Base-by-base conservation (phyloP, 2,888 invertebrate species). In the Coremacera marginata region DNA sequence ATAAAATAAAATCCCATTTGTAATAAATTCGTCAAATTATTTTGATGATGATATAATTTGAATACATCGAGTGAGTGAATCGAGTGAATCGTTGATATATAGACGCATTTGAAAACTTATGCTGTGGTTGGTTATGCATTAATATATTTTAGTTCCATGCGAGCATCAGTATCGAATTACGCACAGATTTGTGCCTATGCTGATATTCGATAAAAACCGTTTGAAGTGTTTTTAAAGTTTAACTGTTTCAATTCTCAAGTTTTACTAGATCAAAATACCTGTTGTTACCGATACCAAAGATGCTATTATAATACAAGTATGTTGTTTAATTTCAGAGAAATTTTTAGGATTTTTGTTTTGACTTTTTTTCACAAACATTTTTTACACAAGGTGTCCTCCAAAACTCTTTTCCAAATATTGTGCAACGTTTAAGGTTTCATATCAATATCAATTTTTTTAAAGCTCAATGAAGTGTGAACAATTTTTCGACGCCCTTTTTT, bases 11-110 rank as follows among this genome's bases (percentile, higher is more conserved):
- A 67, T 74, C 74, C 55, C 74, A 74, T 65, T 74, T 67, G 22
- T 22, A 34, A 37, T 55, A n/a, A 52, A 55, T 55, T 74, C 67
- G 55, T 74, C 52, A 52, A 74, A 74, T 74, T 74, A 34, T 14
- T 65, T 65, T 74, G 74, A 74, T 74, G 74, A 67, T 74, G 74
- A 74, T 74, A 67, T 67, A 65, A 74, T 74, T 74, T 65, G 67
- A 55, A 67, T 67, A 37, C 31, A 19, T 9, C 19, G 8, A 27
- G 22, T 22, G 19, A 19, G 57, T 22, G 22, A 9, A 7, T 22
- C 7, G 57, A 57, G 22, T 37, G 37, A 11, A 11, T 60, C 27
- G 9, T 55, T 22, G 55, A 22, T 60, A 60, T 27, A 60, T 60
- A 60, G 22, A 25, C 25, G 1, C 60, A 9, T 27, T 27, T 60